phyloP scores from a whole-genome alignment of 2,888 invertebrate species.

The Tridacna gigas region DNA sequence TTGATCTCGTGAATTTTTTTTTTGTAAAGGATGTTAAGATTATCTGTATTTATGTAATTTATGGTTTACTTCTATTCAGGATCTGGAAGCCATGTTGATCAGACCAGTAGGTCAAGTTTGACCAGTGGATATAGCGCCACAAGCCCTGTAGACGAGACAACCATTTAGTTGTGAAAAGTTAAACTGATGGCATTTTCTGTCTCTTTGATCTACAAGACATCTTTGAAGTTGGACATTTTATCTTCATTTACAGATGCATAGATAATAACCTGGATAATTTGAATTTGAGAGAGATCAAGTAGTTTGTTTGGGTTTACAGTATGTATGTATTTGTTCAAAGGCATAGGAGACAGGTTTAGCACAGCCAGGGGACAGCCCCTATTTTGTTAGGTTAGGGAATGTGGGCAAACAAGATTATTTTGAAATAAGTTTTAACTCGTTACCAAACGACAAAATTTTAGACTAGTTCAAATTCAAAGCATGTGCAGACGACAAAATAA shows the following conservation, averaged over 20 bases:
- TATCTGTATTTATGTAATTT: neutral
- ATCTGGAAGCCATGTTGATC: slow-evolving; percentile 67
- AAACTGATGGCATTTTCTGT: neutral
- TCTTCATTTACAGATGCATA: neutral
- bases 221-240: neutral
- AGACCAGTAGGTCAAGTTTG: slow-evolving; percentile 72
- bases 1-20: no score
- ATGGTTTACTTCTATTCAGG: slow-evolving; percentile 45
- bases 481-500: no score
- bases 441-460: no score
- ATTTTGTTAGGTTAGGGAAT: no score
- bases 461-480: no score
- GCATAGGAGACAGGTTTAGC: neutral
- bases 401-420: no score
- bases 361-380: no score
- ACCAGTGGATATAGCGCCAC: slow-evolving; percentile 72
- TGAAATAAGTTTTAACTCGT: no score
- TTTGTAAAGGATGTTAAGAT: no score
- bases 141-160: slow-evolving; percentile 77
- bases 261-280: neutral
- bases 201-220: neutral
- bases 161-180: slow-evolving; percentile 55
- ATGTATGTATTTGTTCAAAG: neutral
- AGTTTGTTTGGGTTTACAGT: no score
- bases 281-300: no score